These are phyloP conservation scores for Lysandra bellargus DNA, from an alignment of 2,888 invertebrate species.

Conservation along the genomic window DNA sequence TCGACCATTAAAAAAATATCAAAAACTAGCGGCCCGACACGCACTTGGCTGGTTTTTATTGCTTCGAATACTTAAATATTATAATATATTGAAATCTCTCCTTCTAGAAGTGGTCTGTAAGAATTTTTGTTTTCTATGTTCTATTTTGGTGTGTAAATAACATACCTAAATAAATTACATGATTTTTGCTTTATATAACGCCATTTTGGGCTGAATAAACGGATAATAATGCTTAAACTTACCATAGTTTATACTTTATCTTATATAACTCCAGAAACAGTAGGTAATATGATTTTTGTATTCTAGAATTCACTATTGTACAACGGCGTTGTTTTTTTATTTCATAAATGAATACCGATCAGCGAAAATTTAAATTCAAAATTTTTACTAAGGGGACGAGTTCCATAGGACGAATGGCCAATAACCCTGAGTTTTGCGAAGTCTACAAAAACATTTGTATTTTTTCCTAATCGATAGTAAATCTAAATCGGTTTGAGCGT, in stretches of 20 bases:
- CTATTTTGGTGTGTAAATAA: background rate
- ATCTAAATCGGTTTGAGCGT: background rate
- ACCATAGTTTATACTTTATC: background rate
- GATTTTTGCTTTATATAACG: slow-evolving; percentile 1
- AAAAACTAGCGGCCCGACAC: too few species aligned
- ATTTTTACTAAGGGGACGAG: background rate
- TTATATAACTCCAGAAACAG: background rate
- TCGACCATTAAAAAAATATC: too few species aligned
- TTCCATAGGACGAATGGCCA: background rate
- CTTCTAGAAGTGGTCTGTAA: background rate
- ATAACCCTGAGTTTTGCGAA: background rate
- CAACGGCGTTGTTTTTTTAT: background rate
- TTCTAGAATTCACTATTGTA: background rate
- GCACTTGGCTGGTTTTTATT: too few species aligned
- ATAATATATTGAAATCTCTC: too few species aligned
- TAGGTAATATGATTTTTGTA: background rate
- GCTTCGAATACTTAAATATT: too few species aligned
- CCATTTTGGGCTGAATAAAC: background rate
- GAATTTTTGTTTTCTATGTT: background rate
- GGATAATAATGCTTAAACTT: background rate
- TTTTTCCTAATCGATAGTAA: background rate
- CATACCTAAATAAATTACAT: background rate
- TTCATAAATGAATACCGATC: background rate
- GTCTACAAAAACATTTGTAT: background rate
- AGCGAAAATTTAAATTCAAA: background rate